Base-by-base conservation (phyloP, 2,888 invertebrate genomes). In the Drosophila subquinaria region DNA sequence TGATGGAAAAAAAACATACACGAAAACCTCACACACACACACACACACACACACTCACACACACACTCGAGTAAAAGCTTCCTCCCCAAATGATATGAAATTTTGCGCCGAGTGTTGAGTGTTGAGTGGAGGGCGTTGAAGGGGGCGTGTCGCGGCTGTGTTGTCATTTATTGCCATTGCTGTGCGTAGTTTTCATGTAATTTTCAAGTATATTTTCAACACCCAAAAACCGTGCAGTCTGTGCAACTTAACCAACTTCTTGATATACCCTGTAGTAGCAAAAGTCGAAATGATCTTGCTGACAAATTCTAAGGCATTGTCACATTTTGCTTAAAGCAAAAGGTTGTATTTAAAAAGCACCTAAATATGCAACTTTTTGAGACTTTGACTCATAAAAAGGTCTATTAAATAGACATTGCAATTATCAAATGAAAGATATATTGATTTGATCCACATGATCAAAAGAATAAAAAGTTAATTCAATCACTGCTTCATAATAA, bases 161-260 rank as follows among this genome's bases (percentile, higher is more conserved):
- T 71, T 82, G 79, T 82, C 82, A 78, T 78, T 82, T 82, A 82
- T 80, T 79, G 79, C 76, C 79, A 74, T 76, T 71, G 81, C 81
- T 77, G 69, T 76, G 79, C 82, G 79, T 79, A 82, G 71, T 75
- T 82, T 76, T 82, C 81, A 81, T 82, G 82, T 82, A 82, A 82
- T 82, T 82, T 81, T 81, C 82, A 79, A 82, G 82, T 79, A 79
- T 81, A 75, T 74, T 72, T 81, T 74, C 76, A 71, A 72, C 76
- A 67, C 66, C 64, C 59, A 70, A 72, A 76, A 69, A 52, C 67
- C 35, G 20, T 61, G 65, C 59, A 65, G 61, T 53, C 43, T 52
- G 27, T 35, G 9, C 48, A 45, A 20, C 33, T 20, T 13, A 43
- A 30, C 36, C 61, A 60, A 63, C 53, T 56, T 76, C 56, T 76